phyloP scores from a whole-genome alignment of 2,888 invertebrate genomes.

The Apamea crenata region DNA sequence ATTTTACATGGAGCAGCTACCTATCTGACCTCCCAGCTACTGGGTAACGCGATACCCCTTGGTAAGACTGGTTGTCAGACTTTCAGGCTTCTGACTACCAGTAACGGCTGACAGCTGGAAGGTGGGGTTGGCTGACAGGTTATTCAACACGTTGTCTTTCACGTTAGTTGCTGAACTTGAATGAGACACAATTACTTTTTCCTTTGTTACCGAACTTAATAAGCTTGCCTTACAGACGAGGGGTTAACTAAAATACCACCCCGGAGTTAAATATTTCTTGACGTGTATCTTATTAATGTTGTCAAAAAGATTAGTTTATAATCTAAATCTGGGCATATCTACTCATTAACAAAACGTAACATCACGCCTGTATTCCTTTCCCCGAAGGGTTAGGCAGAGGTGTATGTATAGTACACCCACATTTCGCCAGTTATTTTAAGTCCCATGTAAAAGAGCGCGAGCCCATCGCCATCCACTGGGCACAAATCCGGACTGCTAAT shows the following conservation, averaged over 20 bases:
- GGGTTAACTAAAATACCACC: not conserved
- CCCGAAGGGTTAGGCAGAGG: not conserved
- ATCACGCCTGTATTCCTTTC: not conserved
- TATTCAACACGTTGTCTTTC: not conserved
- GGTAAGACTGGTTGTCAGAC: not conserved
- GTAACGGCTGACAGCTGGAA: no score
- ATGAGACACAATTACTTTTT: no score
- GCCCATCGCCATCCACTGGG: not conserved
- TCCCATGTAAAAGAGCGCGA: not conserved
- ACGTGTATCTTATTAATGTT: not conserved
- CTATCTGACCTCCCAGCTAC: not conserved
- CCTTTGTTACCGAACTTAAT: no score
- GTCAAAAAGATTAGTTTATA: not conserved
- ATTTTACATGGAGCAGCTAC: no score
- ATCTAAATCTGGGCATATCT: no score
- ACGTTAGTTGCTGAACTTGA: not conserved
- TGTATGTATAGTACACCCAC: not conserved
- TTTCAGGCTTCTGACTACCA: no score
- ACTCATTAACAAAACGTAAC: not conserved
- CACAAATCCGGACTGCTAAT: not conserved
- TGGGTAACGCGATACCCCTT: not conserved
- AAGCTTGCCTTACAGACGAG: no score
- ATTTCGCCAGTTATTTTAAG: not conserved
- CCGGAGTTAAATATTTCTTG: not conserved
- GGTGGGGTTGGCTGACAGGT: no score